Evolutionary conservation across 1,140 invertebrate species (phyloP).

Genomic region (Metaphire vulgaris): DNA sequence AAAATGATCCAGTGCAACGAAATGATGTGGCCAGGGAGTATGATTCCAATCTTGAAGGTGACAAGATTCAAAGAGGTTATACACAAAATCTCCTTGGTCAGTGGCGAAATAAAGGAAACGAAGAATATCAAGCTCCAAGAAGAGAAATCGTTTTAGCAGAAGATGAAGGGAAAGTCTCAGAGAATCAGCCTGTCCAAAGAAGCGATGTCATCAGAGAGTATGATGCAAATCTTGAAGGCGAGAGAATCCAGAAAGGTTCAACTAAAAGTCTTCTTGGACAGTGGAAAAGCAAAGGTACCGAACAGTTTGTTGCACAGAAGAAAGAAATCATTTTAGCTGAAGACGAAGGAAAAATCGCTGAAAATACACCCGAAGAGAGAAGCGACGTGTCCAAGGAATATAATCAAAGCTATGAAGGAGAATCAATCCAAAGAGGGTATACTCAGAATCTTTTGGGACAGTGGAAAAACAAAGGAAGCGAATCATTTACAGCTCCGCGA

Average conservation of each 20-base stretch:
- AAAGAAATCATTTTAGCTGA: background rate
- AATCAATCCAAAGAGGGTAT: background rate
- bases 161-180: constrained; percentile 16
- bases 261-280: constrained; percentile 8
- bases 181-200: constrained; percentile 23
- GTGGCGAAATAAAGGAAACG: constrained; percentile 10
- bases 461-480: background rate
- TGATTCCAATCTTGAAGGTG: background rate
- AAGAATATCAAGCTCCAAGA: background rate
- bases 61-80: constrained; percentile 11
- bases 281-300: constrained; percentile 6
- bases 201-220: constrained; percentile 19
- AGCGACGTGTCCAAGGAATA: background rate
- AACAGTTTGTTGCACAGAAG: background rate
- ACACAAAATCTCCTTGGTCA: background rate
- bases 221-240: constrained; percentile 11
- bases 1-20: constrained; percentile 20
- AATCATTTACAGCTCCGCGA: background rate
- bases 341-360: constrained; percentile 3
- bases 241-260: constrained; percentile 5
- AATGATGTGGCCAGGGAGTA: constrained; percentile 16
- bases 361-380: constrained; percentile 4
- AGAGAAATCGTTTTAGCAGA: constrained; percentile 1
- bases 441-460: background rate
- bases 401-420: background rate